Percentiles rank a stretch among this genome's conserved stretches.
Evolutionary conservation across 2,113 vertebrate species (phyloP).

Genomic region (Alectura lathami): DNA sequence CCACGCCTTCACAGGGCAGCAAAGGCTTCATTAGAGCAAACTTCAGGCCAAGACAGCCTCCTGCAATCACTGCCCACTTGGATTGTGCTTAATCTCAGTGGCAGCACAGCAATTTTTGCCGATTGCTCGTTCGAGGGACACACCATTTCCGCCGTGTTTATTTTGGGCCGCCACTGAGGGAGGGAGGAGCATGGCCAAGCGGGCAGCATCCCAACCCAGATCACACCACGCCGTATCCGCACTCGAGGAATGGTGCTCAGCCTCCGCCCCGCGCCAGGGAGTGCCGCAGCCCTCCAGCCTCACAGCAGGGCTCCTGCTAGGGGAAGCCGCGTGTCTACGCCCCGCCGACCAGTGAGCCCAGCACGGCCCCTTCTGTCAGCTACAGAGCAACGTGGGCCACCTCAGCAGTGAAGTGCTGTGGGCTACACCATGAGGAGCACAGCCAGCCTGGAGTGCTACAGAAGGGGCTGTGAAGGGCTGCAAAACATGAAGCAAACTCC

Average conservation of each 20-base stretch:
- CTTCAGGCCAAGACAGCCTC: background rate
- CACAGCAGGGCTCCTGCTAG: background rate
- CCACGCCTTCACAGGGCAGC: background rate
- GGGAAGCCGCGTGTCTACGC: background rate
- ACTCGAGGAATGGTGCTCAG: constrained; percentile 44
- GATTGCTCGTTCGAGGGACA: constrained; percentile 46
- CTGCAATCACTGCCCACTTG: constrained; percentile 30
- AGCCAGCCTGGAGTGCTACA: no score
- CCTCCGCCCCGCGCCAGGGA: fast-evolving
- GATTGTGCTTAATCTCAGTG: constrained; percentile 52
- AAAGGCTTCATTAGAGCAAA: constrained; percentile 27
- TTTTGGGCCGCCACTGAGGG: constrained; percentile 5
- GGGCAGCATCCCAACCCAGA: background rate
- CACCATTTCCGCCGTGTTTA: constrained; percentile 35
- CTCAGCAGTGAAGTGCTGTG: fast-evolving
- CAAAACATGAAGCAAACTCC: background rate
- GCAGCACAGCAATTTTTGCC: constrained; percentile 29
- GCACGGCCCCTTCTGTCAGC: background rate
- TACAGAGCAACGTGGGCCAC: fast-evolving
- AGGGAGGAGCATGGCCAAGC: background rate
- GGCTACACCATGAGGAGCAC: fast-evolving
- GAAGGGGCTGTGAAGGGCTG: background rate
- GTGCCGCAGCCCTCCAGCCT: fast-evolving
- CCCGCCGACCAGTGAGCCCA: background rate
- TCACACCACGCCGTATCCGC: background rate